Evolutionary conservation across 2,113 vertebrate genomes (phyloP).

Genomic region (Toxostoma redivivum): DNA sequence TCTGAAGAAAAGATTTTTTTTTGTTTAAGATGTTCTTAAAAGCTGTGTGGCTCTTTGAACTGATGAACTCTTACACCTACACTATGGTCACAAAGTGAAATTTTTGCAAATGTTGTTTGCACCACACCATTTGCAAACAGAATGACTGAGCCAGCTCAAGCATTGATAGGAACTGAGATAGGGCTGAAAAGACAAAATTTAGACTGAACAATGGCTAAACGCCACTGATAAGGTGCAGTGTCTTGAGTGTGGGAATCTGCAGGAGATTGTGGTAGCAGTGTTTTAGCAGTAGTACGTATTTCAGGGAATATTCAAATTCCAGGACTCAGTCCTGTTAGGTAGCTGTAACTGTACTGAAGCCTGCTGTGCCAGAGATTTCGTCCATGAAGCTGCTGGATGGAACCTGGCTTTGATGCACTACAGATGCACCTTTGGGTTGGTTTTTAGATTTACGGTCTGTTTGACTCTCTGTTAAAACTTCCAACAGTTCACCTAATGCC

Average conservation of each 20-base stretch:
- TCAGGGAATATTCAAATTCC: background rate
- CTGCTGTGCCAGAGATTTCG: background rate
- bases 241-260: background rate
- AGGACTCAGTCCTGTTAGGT: background rate
- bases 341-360: background rate
- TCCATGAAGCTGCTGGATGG: background rate
- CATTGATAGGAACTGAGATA: background rate
- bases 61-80: background rate
- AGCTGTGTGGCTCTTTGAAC: background rate
- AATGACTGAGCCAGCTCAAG: background rate
- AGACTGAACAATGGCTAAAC: background rate
- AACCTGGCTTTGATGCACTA: background rate
- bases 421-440: background rate
- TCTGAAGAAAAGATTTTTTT: background rate
- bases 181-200: background rate
- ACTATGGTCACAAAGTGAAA: background rate
- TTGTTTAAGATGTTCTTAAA: background rate
- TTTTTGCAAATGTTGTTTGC: background rate
- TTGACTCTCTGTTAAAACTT: background rate
- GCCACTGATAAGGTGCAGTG: background rate
- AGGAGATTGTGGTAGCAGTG: background rate
- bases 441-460: background rate
- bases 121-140: background rate
- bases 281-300: background rate
- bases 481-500: background rate